Evolutionary conservation across 2,113 vertebrate genomes (phyloP).

Genomic region (Lophotis ruficrista): DNA sequence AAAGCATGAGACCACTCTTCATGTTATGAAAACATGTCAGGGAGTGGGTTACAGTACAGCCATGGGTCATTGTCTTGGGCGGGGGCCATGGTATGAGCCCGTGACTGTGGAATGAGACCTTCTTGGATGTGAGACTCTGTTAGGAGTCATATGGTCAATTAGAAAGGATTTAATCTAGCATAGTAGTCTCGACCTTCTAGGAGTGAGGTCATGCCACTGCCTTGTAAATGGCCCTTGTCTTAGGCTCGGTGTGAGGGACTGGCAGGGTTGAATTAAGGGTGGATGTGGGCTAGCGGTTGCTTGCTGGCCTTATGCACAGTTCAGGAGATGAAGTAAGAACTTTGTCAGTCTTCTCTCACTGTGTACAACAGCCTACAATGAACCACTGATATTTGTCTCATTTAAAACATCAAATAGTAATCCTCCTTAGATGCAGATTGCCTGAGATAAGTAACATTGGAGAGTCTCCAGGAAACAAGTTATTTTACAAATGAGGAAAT

Average conservation of each 20-base stretch:
- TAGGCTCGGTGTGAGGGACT: background rate
- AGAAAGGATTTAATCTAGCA: background rate
- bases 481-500: constrained; percentile 21
- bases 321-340: background rate
- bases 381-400: background rate
- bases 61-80: background rate
- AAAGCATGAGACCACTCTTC: background rate
- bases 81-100: fast-evolving
- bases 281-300: background rate
- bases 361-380: background rate
- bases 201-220: background rate
- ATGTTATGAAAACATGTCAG: background rate
- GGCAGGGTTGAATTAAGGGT: background rate
- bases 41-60: background rate
- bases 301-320: background rate
- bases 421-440: fast-evolving
- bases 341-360: background rate
- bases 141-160: background rate
- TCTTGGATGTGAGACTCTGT: background rate
- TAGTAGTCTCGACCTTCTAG: background rate
- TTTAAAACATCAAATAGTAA: background rate
- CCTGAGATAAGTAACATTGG: background rate
- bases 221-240: background rate
- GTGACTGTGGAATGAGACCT: background rate
- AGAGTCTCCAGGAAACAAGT: background rate